Evolutionary conservation across 2,888 invertebrate species (phyloP).

Genomic region (Sinohyriopsis cumingii): DNA sequence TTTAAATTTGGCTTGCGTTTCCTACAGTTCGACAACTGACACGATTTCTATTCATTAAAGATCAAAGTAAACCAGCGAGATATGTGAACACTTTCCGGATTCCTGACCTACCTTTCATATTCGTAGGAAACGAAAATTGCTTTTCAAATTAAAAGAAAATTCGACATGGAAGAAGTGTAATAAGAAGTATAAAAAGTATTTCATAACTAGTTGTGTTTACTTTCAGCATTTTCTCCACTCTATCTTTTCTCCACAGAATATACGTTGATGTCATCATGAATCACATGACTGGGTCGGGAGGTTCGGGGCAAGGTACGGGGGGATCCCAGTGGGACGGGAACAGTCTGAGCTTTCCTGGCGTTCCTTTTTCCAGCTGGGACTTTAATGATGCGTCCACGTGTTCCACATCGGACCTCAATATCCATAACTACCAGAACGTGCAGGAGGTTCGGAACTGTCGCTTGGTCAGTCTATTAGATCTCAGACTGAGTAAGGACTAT

Average conservation of each 20-base stretch:
- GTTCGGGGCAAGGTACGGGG: slow-evolving; percentile 76
- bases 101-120: too few species aligned
- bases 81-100: too few species aligned
- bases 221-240: neutral
- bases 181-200: too few species aligned
- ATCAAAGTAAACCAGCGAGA: too few species aligned
- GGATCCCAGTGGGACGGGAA: slow-evolving; percentile 72
- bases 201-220: too few species aligned
- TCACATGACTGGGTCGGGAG: slow-evolving; percentile 82
- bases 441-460: slow-evolving; percentile 78
- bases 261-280: slow-evolving; percentile 87
- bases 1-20: too few species aligned
- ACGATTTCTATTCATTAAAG: too few species aligned
- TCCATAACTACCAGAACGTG: slow-evolving; percentile 52
- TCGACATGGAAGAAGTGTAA: too few species aligned
- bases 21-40: too few species aligned
- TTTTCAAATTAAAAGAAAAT: too few species aligned
- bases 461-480: slow-evolving; percentile 82
- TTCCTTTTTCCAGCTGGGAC: slow-evolving; percentile 75
- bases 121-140: too few species aligned
- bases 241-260: slow-evolving; percentile 76
- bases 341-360: slow-evolving; percentile 66
- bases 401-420: slow-evolving; percentile 72
- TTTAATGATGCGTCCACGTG: slow-evolving; percentile 75
- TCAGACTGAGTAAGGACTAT: slow-evolving; percentile 78